Evolutionary conservation across 2,888 invertebrate species (phyloP).

Genomic region (Heliconius charithonia): DNA sequence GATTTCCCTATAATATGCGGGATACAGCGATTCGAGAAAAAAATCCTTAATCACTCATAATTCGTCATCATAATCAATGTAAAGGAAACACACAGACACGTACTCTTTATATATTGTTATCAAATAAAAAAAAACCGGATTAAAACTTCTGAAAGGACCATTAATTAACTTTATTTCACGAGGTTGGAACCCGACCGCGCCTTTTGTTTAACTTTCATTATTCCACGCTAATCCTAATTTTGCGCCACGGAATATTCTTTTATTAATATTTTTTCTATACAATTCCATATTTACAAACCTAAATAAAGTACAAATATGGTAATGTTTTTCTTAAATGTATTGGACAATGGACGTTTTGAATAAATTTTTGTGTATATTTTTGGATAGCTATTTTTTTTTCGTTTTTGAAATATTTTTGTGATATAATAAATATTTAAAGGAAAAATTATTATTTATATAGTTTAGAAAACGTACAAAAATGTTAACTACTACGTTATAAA

Average conservation of each 20-base stretch:
- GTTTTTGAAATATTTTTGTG: background rate
- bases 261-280: constrained; percentile 8
- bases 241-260: constrained; percentile 8
- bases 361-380: background rate
- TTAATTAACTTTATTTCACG: constrained; percentile 30
- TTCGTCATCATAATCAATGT: too few species aligned
- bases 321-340: constrained; percentile 4
- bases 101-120: constrained; percentile 8
- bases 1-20: background rate
- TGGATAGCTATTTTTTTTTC: background rate
- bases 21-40: background rate
- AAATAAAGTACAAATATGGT: constrained; percentile 13
- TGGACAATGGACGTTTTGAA: background rate
- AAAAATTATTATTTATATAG: background rate
- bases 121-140: constrained; percentile 13
- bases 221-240: constrained; percentile 33
- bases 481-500: too few species aligned
- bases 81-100: too few species aligned
- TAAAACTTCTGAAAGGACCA: constrained; percentile 21
- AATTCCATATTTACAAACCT: background rate
- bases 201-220: constrained; percentile 33
- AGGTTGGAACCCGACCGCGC: constrained; percentile 20
- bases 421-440: background rate
- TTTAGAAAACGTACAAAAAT: background rate
- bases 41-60: background rate